A percentile compares a stretch with the other conserved stretches of the same genome.
phyloP scores from a whole-genome alignment of 2,888 invertebrate genomes.

The Rhamphomyia laevipes region DNA sequence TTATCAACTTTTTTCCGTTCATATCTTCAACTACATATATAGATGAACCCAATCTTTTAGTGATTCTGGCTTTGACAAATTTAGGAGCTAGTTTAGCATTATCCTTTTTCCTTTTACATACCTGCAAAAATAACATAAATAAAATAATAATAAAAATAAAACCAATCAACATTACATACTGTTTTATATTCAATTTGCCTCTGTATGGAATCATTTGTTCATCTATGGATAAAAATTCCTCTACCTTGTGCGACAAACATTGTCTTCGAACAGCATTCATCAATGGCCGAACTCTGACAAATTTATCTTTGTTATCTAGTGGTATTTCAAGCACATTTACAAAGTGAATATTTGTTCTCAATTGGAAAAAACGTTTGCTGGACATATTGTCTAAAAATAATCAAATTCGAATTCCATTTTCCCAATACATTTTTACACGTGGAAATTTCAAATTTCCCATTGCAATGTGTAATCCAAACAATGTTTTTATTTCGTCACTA shows the following conservation, averaged over 20 bases:
- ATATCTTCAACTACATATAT: too few relatives aligned
- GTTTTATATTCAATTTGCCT: not conserved
- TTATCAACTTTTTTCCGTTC: too few relatives aligned
- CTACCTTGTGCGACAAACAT: not conserved
- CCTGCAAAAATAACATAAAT: not conserved
- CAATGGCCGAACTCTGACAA: not conserved
- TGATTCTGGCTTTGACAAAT: too few relatives aligned
- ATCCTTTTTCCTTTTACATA: slow-evolving; percentile 8
- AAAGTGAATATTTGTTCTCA: not conserved
- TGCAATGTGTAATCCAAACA: not conserved
- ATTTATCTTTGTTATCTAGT: not conserved
- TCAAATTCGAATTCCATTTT: not conserved
- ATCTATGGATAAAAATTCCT: not conserved
- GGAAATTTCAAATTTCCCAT: not conserved
- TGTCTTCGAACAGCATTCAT: not conserved
- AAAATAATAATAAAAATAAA: too few relatives aligned
- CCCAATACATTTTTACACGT: not conserved
- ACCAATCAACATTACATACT: not conserved
- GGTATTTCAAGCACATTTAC: not conserved
- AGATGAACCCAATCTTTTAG: too few relatives aligned
- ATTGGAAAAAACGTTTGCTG: not conserved
- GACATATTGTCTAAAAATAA: not conserved
- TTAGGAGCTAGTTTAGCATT: too few relatives aligned
- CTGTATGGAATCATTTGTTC: not conserved
- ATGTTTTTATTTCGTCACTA: not conserved